Percentiles rank a stretch among this genome's conserved stretches.
These are phyloP conservation scores for Scelioninae gen. 2 DNA, from an alignment of 2,888 invertebrate genomes.

Conservation along the genomic window DNA sequence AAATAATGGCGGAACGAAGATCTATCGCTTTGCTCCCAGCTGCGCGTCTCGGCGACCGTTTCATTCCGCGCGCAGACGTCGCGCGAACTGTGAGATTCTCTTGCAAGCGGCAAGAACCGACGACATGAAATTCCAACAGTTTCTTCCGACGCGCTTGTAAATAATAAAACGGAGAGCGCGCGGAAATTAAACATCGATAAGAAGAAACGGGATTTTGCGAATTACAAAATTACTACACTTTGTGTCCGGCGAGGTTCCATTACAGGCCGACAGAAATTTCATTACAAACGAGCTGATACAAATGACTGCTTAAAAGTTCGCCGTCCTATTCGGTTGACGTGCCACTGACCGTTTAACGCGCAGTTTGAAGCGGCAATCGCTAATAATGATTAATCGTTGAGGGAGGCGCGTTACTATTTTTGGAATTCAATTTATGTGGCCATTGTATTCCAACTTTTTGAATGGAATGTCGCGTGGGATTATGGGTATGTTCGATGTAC, in stretches of 20 bases:
- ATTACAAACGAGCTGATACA: constrained; percentile 1
- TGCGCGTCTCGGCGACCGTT: constrained; percentile 48
- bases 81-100: constrained; percentile 36
- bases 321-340: neutral
- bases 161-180: constrained; percentile 15
- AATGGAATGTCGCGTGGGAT: no score
- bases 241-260: constrained; percentile 7
- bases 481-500: no score
- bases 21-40: constrained; percentile 50
- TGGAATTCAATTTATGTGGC: no score
- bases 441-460: no score
- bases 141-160: constrained; percentile 34
- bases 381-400: no score
- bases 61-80: constrained; percentile 48
- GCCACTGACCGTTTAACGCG: no score
- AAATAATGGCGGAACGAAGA: constrained; percentile 54
- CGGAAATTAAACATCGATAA: constrained; percentile 37
- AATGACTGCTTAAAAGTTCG: neutral
- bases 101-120: constrained; percentile 50
- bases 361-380: no score
- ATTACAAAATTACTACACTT: constrained; percentile 17
- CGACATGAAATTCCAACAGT: constrained; percentile 47
- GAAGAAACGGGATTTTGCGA: constrained; percentile 10
- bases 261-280: constrained; percentile 10
- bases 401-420: no score